Conservation (phyloP, 2,888 invertebrate genomes). For the Drosophila subquinaria region DNA sequence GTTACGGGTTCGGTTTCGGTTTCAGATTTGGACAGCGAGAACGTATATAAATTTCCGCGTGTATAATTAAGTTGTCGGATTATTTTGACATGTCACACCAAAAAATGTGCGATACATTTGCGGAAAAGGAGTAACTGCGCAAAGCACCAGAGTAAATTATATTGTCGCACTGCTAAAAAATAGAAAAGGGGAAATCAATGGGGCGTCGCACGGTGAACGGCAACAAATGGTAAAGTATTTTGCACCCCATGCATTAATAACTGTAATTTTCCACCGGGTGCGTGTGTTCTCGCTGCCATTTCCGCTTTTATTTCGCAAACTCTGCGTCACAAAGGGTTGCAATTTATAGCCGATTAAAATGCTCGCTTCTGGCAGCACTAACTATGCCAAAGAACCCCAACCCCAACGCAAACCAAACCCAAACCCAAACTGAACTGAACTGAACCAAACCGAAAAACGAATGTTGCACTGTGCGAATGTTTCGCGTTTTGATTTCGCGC, state of each 20-base stretch:
- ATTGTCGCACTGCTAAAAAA: conserved; percentile 62
- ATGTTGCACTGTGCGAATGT: conserved; percentile 60
- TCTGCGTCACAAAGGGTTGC: conserved; percentile 70
- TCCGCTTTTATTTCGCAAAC: conserved; percentile 55
- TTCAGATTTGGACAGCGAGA: conserved; percentile 16
- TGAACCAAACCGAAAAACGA: conserved; percentile 2
- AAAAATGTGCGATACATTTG: conserved; percentile 55
- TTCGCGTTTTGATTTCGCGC: conserved; percentile 59
- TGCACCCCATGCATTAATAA: conserved; percentile 78
- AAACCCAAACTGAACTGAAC: conserved; percentile 2
- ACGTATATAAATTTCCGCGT: conserved; percentile 71
- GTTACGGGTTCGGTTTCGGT: conserved; percentile 26
- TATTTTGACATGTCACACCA: conserved; percentile 83
- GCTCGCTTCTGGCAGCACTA: conserved; percentile 51
- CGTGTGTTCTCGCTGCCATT: conserved; percentile 44
- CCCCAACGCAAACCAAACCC: conserved; percentile 4
- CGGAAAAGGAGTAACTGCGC: conserved; percentile 57
- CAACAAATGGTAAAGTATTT: conserved; percentile 55
- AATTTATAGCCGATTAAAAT: conserved; percentile 78
- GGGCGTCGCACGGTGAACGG: conserved; percentile 44
- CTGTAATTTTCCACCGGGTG: conserved; percentile 71
- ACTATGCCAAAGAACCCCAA: conserved; percentile 24
- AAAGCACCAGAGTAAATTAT: conserved; percentile 61
- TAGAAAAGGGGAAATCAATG: conserved; percentile 39
- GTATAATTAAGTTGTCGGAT: conserved; percentile 85